phyloP scores from a whole-genome alignment of 1,140 invertebrate species.

The Bradysia coprophila region DNA sequence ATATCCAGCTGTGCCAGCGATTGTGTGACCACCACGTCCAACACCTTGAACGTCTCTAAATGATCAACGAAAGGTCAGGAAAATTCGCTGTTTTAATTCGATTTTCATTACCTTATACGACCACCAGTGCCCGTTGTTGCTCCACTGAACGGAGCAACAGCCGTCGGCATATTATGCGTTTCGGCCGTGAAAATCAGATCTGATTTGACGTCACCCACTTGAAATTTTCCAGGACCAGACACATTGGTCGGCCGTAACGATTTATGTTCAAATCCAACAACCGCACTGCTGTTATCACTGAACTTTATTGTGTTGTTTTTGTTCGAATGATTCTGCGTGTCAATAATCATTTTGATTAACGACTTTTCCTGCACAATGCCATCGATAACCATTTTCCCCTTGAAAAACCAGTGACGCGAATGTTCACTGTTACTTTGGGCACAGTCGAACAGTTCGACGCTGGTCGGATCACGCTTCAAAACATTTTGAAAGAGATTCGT shows the following conservation, averaged over 20 bases:
- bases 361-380: slow-evolving; percentile 57
- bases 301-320: slow-evolving; percentile 95
- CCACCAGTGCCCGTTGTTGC: slow-evolving; percentile 95
- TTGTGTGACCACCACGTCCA: slow-evolving; percentile 76
- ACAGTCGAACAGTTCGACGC: slow-evolving; percentile 93
- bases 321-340: slow-evolving; percentile 73
- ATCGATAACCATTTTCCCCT: slow-evolving; percentile 75
- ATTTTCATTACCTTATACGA: slow-evolving; percentile 33
- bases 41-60: slow-evolving; percentile 81
- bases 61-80: background rate
- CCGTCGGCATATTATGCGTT: slow-evolving; percentile 98
- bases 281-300: slow-evolving; percentile 93
- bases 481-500: slow-evolving; percentile 61
- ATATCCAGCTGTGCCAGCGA: slow-evolving; percentile 93
- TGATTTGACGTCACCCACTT: slow-evolving; percentile 33
- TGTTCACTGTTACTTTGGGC: slow-evolving; percentile 97
- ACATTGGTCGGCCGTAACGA: slow-evolving; percentile 38
- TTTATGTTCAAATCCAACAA: slow-evolving; percentile 59
- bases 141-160: slow-evolving; percentile 81
- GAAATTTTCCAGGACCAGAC: slow-evolving; percentile 43
- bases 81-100: background rate
- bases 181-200: slow-evolving; percentile 98
- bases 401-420: slow-evolving; percentile 86
- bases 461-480: slow-evolving; percentile 84
- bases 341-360: slow-evolving; percentile 82